A percentile compares a stretch with the other conserved stretches of the same genome.
These are phyloP conservation scores for Ochropacha duplaris DNA, from an alignment of 2,888 invertebrate species.

Conservation along the genomic window DNA sequence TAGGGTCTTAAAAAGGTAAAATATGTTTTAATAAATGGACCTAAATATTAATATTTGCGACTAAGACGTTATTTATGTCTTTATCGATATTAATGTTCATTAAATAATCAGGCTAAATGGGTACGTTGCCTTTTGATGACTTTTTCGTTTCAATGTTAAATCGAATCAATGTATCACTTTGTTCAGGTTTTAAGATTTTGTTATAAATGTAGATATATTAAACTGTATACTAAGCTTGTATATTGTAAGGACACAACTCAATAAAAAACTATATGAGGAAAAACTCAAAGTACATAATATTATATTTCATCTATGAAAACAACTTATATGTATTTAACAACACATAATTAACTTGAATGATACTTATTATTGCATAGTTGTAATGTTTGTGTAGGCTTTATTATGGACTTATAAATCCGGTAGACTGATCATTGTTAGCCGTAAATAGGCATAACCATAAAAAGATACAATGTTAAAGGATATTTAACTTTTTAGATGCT, in stretches of 20 bases:
- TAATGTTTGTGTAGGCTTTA: not conserved
- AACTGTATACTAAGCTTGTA: no score
- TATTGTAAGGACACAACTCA: not conserved
- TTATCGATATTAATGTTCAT: not conserved
- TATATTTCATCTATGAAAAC: not conserved
- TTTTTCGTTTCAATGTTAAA: no score
- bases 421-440: not conserved
- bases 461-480: not conserved
- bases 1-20: not conserved
- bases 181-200: no score
- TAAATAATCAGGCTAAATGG: not conserved
- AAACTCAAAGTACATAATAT: not conserved
- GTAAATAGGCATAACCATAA: not conserved
- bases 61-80: not conserved
- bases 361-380: not conserved
- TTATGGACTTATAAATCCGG: slow-evolving; percentile 3
- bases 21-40: not conserved
- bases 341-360: not conserved
- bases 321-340: not conserved
- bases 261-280: not conserved
- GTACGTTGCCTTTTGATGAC: no score
- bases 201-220: no score
- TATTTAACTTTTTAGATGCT: not conserved
- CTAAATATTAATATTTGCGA: not conserved
- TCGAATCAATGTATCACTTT: no score